phyloP scores from a whole-genome alignment of 2,113 vertebrate species.

The Eublepharis macularius region DNA sequence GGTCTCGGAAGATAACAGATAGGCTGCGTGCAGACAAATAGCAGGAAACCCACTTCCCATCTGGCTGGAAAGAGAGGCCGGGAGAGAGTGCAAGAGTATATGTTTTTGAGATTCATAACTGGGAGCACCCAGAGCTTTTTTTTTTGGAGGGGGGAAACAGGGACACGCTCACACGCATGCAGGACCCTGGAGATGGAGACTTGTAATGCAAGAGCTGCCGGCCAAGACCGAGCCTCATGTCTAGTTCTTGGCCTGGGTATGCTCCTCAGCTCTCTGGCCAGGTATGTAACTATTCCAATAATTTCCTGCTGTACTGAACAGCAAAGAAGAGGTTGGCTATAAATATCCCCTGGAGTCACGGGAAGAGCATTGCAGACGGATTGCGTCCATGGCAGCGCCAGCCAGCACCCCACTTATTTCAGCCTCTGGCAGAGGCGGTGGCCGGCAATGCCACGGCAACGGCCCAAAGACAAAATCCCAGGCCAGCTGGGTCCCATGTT shows the following conservation, averaged over 20 bases:
- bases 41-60: neutral
- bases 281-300: constrained; percentile 71
- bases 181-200: neutral
- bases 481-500: neutral
- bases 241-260: constrained; percentile 57
- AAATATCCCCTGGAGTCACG: constrained; percentile 62
- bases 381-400: neutral
- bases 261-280: constrained; percentile 54
- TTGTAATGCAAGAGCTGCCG: neutral
- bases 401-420: neutral
- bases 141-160: neutral
- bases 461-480: neutral
- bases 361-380: constrained; percentile 34
- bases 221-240: constrained; percentile 37
- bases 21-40: neutral
- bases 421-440: neutral
- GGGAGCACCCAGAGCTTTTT: neutral
- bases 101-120: no score
- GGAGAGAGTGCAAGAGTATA: neutral
- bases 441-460: neutral
- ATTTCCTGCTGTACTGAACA: constrained; percentile 67
- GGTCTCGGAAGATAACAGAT: neutral
- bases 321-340: constrained; percentile 57
- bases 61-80: neutral
- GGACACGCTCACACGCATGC: neutral